These are phyloP conservation scores for Eristalis pertinax DNA, from an alignment of 2,888 invertebrate species.

Conservation along the genomic window DNA sequence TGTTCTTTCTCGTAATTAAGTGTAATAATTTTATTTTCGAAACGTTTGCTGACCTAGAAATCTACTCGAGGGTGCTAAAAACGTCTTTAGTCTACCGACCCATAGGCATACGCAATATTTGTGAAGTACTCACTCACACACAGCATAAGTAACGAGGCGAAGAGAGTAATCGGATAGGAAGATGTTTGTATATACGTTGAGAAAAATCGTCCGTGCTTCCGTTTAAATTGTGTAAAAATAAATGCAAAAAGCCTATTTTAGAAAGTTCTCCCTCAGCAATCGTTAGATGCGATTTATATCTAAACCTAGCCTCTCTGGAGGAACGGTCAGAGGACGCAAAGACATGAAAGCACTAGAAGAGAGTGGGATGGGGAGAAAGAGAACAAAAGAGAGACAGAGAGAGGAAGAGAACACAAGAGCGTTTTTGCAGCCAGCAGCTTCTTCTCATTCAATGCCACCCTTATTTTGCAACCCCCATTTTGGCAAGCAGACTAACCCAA, in stretches of 20 bases:
- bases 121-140: constrained; percentile 17
- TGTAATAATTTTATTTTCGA: constrained; percentile 9
- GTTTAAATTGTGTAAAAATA: constrained; percentile 59
- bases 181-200: not conserved
- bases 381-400: not conserved
- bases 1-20: constrained; percentile 15
- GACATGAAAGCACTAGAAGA: not conserved
- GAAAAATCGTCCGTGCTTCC: constrained; percentile 43
- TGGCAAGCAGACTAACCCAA: constrained; percentile 40
- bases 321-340: not conserved
- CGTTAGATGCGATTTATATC: constrained; percentile 51
- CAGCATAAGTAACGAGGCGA: not conserved
- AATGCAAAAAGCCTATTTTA: constrained; percentile 46
- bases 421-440: not conserved
- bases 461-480: constrained; percentile 48
- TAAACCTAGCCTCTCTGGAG: not conserved
- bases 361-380: not conserved
- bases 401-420: constrained; percentile 24
- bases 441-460: constrained; percentile 50
- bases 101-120: constrained; percentile 9
- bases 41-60: constrained; percentile 36
- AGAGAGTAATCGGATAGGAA: not conserved
- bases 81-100: constrained; percentile 8
- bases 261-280: constrained; percentile 54
- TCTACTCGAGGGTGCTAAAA: not conserved